A percentile compares a stretch with the other conserved stretches of the same genome.
Conservation (phyloP, 2,888 invertebrate genomes). For the Campoletis raptor region DNA sequence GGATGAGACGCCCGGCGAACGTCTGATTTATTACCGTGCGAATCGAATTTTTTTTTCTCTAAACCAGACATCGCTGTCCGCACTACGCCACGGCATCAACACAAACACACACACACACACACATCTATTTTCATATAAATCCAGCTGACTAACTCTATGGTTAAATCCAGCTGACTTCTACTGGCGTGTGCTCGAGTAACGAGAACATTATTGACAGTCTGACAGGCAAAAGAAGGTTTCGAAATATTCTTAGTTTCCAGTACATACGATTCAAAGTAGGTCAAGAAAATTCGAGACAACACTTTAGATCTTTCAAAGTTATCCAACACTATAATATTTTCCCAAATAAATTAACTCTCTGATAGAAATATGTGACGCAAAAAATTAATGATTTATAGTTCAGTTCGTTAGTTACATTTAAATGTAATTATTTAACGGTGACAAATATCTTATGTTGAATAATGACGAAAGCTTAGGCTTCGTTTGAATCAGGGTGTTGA, state of each 20-base stretch:
- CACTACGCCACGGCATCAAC: conserved; percentile 47
- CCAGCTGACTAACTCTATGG: background rate
- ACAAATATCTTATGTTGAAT: no score
- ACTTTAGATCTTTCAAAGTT: conserved; percentile 29
- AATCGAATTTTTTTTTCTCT: conserved; percentile 79
- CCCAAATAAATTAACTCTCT: background rate
- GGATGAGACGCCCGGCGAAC: conserved; percentile 58
- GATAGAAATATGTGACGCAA: no score
- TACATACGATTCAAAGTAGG: conserved; percentile 66
- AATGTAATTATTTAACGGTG: no score
- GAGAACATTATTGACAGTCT: conserved; percentile 21
- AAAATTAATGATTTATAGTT: no score
- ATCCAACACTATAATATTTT: background rate
- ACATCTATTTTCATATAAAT: background rate
- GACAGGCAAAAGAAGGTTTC: conserved; percentile 15
- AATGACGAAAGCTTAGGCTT: background rate
- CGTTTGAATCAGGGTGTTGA: background rate
- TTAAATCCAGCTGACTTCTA: conserved; percentile 51
- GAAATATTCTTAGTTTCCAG: conserved; percentile 28
- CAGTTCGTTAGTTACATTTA: no score
- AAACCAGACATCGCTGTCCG: conserved; percentile 47
- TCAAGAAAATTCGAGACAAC: conserved; percentile 67
- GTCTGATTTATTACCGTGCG: conserved; percentile 81
- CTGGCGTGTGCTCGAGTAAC: conserved; percentile 39
- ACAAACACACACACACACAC: background rate